Percentiles rank a stretch among this genome's conserved stretches.
phyloP scores from a whole-genome alignment of 2,113 vertebrate species.

The Colossoma macropomum region DNA sequence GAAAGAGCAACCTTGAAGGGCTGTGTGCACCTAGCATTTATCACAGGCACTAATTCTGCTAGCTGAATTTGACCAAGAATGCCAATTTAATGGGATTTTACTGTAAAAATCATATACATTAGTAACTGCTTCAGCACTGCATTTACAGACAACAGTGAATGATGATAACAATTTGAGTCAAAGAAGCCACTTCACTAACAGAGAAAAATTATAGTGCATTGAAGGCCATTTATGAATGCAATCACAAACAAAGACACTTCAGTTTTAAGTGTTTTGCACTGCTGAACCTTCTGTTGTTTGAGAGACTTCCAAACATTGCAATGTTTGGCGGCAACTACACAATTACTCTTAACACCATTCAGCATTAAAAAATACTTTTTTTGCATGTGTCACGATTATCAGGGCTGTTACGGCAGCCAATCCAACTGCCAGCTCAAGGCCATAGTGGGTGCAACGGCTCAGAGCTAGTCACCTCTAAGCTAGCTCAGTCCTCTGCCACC shows the following conservation, averaged over 20 bases:
- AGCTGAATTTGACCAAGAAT: conserved; percentile 41
- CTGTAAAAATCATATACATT: conserved; percentile 27
- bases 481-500: background rate
- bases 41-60: conserved; percentile 2
- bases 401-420: background rate
- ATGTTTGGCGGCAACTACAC: background rate
- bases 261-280: conserved; percentile 6
- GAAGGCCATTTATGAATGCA: conserved; percentile 26
- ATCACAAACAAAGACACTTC: conserved; percentile 2
- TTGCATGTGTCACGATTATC: background rate
- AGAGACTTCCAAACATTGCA: conserved; percentile 7
- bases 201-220: conserved; percentile 15
- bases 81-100: conserved; percentile 24
- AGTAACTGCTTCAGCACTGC: background rate
- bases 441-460: background rate
- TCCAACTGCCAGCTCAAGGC: background rate
- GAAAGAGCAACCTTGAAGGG: background rate
- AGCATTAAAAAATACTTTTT: background rate
- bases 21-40: conserved; percentile 8
- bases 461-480: background rate
- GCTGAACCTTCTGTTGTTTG: conserved; percentile 5
- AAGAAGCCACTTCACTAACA: conserved; percentile 43
- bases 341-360: background rate
- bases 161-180: conserved; percentile 30
- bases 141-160: background rate